Conservation (phyloP, 2,888 invertebrate species). For the Chrysolina haemoptera region DNA sequence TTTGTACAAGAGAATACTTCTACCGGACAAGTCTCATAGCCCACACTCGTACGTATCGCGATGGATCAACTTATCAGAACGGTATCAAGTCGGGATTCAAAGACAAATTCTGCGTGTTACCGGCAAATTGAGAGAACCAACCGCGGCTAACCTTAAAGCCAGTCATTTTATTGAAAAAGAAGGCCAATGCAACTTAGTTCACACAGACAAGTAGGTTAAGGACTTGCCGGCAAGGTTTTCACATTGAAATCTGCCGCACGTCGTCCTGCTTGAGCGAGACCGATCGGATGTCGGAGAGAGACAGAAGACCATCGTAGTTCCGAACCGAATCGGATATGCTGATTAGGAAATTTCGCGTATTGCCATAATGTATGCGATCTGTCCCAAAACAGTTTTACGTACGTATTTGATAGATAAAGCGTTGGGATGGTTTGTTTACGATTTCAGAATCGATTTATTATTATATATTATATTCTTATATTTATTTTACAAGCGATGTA, state of each 20-base stretch:
- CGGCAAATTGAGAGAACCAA: slow-evolving; percentile 38
- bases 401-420: too few relatives aligned
- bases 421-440: too few relatives aligned
- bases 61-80: not conserved
- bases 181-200: slow-evolving; percentile 68
- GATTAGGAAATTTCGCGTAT: slow-evolving; percentile 60
- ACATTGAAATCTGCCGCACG: slow-evolving; percentile 62
- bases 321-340: slow-evolving; percentile 48
- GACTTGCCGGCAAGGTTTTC: slow-evolving; percentile 65
- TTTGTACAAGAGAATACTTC: too few relatives aligned
- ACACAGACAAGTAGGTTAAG: slow-evolving; percentile 69
- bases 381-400: too few relatives aligned
- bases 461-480: too few relatives aligned
- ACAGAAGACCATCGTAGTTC: slow-evolving; percentile 53
- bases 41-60: not conserved
- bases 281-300: slow-evolving; percentile 55
- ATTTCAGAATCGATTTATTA: too few relatives aligned
- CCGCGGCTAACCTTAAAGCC: slow-evolving; percentile 55
- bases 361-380: slow-evolving; percentile 52
- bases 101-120: slow-evolving; percentile 19
- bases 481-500: too few relatives aligned
- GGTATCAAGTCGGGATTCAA: not conserved
- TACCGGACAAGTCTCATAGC: not conserved
- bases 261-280: slow-evolving; percentile 53
- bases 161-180: slow-evolving; percentile 60